A percentile compares a stretch with the other conserved stretches of the same genome.
These are phyloP conservation scores for Lethocerus indicus DNA, from an alignment of 1,140 invertebrate species.

Conservation along the genomic window DNA sequence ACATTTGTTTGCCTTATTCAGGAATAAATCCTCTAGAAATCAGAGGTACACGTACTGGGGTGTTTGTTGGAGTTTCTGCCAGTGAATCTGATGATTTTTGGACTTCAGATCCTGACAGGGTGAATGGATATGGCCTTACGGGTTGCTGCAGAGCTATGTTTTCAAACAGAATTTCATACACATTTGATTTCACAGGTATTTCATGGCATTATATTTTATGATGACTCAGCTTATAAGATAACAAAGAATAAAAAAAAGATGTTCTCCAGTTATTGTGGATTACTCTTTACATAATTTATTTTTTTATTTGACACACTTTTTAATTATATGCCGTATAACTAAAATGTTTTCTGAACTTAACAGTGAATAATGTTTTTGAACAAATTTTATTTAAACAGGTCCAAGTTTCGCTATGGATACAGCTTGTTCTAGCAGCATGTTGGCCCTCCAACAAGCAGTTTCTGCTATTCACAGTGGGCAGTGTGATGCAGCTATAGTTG, in stretches of 20 bases:
- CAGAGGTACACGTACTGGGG: conserved; percentile 73
- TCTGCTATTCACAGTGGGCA: conserved; percentile 62
- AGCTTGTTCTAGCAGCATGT: conserved; percentile 84
- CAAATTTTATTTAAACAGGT: conserved; percentile 30
- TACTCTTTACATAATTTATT: no score
- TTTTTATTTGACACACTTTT: no score
- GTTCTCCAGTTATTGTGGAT: no score
- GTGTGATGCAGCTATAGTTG: conserved; percentile 86
- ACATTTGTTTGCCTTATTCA: conserved; percentile 20
- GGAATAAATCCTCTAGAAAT: conserved; percentile 61
- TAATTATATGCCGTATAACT: no score
- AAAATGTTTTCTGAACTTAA: no score
- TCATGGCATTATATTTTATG: not conserved
- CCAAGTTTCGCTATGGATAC: conserved; percentile 90
- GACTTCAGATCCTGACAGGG: conserved; percentile 48
- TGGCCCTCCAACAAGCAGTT: conserved; percentile 76
- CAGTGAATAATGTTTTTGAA: no score
- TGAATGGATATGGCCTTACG: conserved; percentile 83
- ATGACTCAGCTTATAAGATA: no score
- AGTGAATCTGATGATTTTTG: conserved; percentile 76
- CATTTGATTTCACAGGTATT: conserved; percentile 63
- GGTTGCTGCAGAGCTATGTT: conserved; percentile 92
- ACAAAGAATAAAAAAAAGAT: no score
- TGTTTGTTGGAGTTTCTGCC: conserved; percentile 74
- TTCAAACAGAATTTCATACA: conserved; percentile 86